Evolutionary conservation across 2,113 vertebrate genomes (phyloP).

Genomic region (Rhineura floridana): DNA sequence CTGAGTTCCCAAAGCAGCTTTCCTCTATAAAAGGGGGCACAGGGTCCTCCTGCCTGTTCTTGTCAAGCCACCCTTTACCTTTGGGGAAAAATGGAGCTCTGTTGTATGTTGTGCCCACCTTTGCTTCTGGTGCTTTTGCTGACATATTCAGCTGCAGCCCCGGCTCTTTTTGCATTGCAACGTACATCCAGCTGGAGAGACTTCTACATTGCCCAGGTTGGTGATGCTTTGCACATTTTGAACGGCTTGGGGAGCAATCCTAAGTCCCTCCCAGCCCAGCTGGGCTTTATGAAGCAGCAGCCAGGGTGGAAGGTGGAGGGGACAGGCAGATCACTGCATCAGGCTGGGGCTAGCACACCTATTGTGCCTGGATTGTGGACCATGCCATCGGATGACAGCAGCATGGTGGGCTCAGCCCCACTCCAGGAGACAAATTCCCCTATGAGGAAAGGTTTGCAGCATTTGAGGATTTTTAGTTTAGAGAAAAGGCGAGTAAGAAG

Average conservation of each 20-base stretch:
- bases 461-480: too few species aligned
- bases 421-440: too few species aligned
- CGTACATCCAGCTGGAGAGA: slow-evolving; percentile 57
- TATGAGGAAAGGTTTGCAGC: too few species aligned
- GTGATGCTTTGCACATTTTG: slow-evolving; percentile 51
- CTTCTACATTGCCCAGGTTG: slow-evolving; percentile 68
- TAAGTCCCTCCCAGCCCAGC: too few species aligned
- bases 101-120: slow-evolving; percentile 52
- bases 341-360: too few species aligned
- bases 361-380: too few species aligned
- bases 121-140: slow-evolving; percentile 52
- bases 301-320: too few species aligned
- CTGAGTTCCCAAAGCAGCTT: slow-evolving; percentile 48
- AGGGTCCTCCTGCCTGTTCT: slow-evolving; percentile 20
- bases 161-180: slow-evolving; percentile 44
- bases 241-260: not conserved
- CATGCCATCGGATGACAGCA: too few species aligned
- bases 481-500: too few species aligned
- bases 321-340: too few species aligned
- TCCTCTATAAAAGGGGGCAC: slow-evolving; percentile 67
- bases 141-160: slow-evolving; percentile 53
- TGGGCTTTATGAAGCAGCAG: too few species aligned
- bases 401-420: too few species aligned
- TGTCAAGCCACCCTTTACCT: not conserved
- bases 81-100: slow-evolving; percentile 61